phyloP scores from a whole-genome alignment of 2,113 vertebrate genomes.

The Laterallus jamaicensis region DNA sequence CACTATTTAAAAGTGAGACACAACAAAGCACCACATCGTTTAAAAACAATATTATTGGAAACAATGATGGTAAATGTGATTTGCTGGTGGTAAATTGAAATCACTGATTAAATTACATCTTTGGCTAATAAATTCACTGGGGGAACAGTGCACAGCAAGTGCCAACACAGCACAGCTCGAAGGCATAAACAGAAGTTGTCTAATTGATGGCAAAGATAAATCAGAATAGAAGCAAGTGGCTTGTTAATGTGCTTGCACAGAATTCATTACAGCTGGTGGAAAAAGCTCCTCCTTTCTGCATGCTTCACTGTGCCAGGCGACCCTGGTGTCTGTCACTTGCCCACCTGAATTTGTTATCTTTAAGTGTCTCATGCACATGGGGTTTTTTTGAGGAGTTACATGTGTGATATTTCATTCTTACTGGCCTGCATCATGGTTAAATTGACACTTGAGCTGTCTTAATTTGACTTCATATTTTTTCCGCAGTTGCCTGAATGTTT shows the following conservation, averaged over 20 bases:
- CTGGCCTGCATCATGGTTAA: not conserved
- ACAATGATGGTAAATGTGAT: constrained; percentile 59
- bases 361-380: not conserved
- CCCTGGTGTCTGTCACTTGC: not conserved
- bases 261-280: constrained; percentile 51
- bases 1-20: constrained; percentile 16
- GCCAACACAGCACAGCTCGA: constrained; percentile 52
- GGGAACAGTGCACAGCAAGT: constrained; percentile 58
- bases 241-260: constrained; percentile 56
- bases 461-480: not conserved
- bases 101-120: constrained; percentile 76
- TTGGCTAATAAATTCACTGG: constrained; percentile 71
- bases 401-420: not conserved
- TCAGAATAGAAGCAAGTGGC: constrained; percentile 50
- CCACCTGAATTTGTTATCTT: not conserved
- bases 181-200: constrained; percentile 73
- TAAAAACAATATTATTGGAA: constrained; percentile 47
- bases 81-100: constrained; percentile 77
- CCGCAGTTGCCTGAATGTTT: not conserved
- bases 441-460: not conserved
- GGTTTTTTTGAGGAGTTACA: not conserved
- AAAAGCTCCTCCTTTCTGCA: constrained; percentile 2
- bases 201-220: constrained; percentile 75
- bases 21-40: constrained; percentile 6
- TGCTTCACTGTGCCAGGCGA: not conserved